Evolutionary conservation across 2,888 invertebrate genomes (phyloP).

Genomic region (Penaeus monodon): DNA sequence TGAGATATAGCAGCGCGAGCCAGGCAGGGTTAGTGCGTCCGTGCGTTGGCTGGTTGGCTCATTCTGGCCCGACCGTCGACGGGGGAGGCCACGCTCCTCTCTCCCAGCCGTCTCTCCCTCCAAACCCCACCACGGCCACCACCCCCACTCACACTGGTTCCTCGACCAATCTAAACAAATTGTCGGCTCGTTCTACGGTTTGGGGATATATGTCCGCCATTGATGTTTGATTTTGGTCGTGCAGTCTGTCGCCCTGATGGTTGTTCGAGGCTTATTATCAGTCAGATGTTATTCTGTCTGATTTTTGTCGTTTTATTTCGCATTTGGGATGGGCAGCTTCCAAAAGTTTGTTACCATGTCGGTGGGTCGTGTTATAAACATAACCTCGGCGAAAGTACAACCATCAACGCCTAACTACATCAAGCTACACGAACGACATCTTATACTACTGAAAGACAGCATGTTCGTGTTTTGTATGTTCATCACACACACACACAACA

Average conservation of each 20-base stretch:
- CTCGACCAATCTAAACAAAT: background rate
- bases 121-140: conserved; percentile 8
- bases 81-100: background rate
- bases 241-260: background rate
- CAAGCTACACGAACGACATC: too few relatives aligned
- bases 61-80: background rate
- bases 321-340: too few relatives aligned
- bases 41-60: background rate
- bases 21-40: too few relatives aligned
- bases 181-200: background rate
- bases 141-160: background rate
- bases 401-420: too few relatives aligned
- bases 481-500: too few relatives aligned
- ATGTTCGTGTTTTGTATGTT: too few relatives aligned
- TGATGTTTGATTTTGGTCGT: background rate
- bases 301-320: background rate
- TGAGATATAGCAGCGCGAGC: too few relatives aligned
- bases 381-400: too few relatives aligned
- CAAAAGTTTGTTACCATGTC: too few relatives aligned
- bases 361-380: too few relatives aligned
- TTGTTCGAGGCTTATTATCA: background rate
- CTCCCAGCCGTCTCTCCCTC: background rate
- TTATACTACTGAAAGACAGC: too few relatives aligned
- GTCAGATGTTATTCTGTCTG: background rate
- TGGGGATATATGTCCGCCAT: background rate